Base-by-base conservation (phyloP, 2,888 invertebrate genomes). In the Glyphotaelius pellucidus region DNA sequence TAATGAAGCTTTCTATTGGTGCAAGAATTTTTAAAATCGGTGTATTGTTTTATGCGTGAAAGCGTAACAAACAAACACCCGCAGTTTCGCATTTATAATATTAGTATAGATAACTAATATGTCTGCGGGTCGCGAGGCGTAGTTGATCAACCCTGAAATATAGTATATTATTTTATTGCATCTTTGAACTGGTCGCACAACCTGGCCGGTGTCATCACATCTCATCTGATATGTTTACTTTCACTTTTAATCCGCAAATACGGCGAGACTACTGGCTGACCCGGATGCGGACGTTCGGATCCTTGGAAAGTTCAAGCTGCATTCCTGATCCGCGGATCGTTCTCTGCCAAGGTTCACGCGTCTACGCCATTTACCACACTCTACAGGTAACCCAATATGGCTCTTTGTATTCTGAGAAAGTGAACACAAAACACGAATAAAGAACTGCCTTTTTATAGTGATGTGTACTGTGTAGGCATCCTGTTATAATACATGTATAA, bases 231-330 rank as follows among this genome's bases (percentile, higher is more conserved):
- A 32, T 31, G 35, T 35, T 83, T 19, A 15, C 83, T 83, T 83
- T 83, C 83, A 83, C 83, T 83, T 83, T 83, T 14, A 19, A 83
- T 35, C 31, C 35, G 83, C 32, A 31, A 31, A 35, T 35, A 32
- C 35, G 83, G 83, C 19, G 52, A 19, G 19, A 83, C 83, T n/a
- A n/a, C n/a, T n/a, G n/a, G n/a, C n/a, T n/a, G 83, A 83, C 83
- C 31, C 83, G 83, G 83, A 83, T 83, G 83, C 35, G 32, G 52
- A 67, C 52, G 52, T 19, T 67, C 11, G 83, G 31, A 32, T 83
- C 83, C 83, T 83, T 32, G 19, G 35, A 83, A 83, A 83, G 83
- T 83, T 32, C 15, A 32, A 83, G 32, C 35, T 83, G 83, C 83
- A 67, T 52, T 15, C 52, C 52, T 52, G 52, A 52, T 52, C 19